Conservation (phyloP, 2,888 invertebrate genomes). For the Melieria omissa region DNA sequence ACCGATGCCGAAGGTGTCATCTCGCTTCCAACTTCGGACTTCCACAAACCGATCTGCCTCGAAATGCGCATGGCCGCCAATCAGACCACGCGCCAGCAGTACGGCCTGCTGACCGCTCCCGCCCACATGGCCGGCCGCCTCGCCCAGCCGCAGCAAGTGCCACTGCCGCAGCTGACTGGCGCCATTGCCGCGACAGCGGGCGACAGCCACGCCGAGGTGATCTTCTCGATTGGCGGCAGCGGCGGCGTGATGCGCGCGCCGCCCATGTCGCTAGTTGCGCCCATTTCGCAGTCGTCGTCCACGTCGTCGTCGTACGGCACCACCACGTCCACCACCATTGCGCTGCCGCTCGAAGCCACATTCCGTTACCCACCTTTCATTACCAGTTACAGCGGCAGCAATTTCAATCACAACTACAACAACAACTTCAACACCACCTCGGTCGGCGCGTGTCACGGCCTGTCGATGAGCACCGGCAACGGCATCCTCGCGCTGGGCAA, state of each 20-base stretch:
- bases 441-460: conserved; percentile 51
- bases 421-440: conserved; percentile 63
- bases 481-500: conserved; percentile 50
- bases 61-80: conserved; percentile 74
- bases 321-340: conserved; percentile 64
- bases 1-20: conserved; percentile 90
- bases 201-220: conserved; percentile 43
- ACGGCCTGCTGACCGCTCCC: conserved; percentile 52
- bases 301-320: conserved; percentile 64
- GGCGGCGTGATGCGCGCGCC: conserved; percentile 41
- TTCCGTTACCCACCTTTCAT: conserved; percentile 60
- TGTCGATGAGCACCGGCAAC: conserved; percentile 48
- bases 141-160: conserved; percentile 32
- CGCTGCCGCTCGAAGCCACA: conserved; percentile 63
- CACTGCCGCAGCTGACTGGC: conserved; percentile 32
- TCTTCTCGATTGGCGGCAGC: conserved; percentile 41
- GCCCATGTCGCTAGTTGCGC: conserved; percentile 49
- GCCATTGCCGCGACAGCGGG: conserved; percentile 36
- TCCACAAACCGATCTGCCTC: conserved; percentile 83
- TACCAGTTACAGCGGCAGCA: conserved; percentile 50
- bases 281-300: conserved; percentile 60
- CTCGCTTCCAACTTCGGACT: conserved; percentile 86
- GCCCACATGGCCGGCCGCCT: conserved; percentile 25
- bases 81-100: conserved; percentile 50
- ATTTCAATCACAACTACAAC: conserved; percentile 64